Conservation (phyloP, 2,797 vertebrate genomes). For the Microctenopoma steveboyesi region DNA sequence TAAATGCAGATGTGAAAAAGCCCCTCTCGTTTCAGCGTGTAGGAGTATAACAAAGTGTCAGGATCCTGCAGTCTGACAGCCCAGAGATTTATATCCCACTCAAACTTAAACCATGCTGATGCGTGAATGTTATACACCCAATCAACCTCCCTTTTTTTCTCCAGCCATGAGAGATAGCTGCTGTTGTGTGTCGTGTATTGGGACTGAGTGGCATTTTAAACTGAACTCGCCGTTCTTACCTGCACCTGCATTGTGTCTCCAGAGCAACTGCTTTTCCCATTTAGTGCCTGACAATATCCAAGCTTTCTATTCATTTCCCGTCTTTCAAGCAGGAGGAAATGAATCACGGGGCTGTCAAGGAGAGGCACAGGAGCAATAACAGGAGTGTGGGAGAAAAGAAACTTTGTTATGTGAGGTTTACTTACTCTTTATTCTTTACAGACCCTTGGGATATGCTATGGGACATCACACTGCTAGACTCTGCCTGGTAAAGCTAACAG, state of each 20-base stretch:
- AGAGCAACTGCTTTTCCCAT: slow-evolving; percentile 73
- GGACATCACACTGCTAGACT: slow-evolving; percentile 65
- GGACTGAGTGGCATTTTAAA: slow-evolving; percentile 74
- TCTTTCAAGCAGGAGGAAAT: slow-evolving; percentile 82
- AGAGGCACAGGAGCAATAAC: slow-evolving; percentile 84
- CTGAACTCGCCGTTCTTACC: slow-evolving; percentile 63
- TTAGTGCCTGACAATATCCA: slow-evolving; percentile 81
- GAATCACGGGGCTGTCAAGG: slow-evolving; percentile 81
- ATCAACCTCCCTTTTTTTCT: slow-evolving; percentile 47
- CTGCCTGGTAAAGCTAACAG: slow-evolving; percentile 74
- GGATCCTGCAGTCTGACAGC: slow-evolving; percentile 49
- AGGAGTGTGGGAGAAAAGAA: slow-evolving; percentile 71
- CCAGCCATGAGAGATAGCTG: slow-evolving; percentile 60
- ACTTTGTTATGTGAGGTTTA: slow-evolving; percentile 81
- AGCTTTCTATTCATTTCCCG: slow-evolving; percentile 85
- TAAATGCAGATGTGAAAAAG: slow-evolving; percentile 50
- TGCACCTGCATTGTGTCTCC: slow-evolving; percentile 72
- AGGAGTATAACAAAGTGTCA: slow-evolving; percentile 54
- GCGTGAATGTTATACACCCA: slow-evolving; percentile 57
- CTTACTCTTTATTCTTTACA: slow-evolving; percentile 76
- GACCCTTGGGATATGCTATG: slow-evolving; percentile 71
- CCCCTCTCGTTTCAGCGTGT: slow-evolving; percentile 28
- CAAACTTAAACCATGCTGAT: slow-evolving; percentile 57
- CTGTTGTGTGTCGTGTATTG: slow-evolving; percentile 41
- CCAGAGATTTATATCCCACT: slow-evolving; percentile 63